Evolutionary conservation across 2,797 vertebrate genomes (phyloP), one percentile per base, ranked within the genome.

Genomic region (Tokudaia muenninki): DNA sequence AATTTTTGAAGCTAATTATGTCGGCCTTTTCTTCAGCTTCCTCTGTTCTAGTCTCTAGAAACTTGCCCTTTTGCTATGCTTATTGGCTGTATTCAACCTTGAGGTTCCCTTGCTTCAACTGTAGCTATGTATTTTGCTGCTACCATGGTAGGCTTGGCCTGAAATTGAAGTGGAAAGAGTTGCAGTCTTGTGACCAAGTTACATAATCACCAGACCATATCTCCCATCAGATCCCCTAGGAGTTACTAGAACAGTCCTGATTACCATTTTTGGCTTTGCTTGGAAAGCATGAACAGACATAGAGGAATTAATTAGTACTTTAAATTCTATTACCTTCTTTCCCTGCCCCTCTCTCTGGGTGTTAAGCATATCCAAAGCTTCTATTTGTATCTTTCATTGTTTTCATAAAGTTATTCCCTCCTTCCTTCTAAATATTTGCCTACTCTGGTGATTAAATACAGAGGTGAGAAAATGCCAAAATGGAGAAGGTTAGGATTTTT

Each of bases 361-460:
- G 4, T n/a, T 57, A 31, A 55, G 50, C 3, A 4, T 92, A 22
- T 87, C 24, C 50, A 89, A 74, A 87, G 13, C 13, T 4, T 78
- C 29, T 65, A 14, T 84, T 50, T 34, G 11, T 34, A 70, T 31
- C 9, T 29, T 21, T 79, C 7, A 26, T 65, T 61, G 21, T 94
- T 79, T 75, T 37, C 55, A 77, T 22, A 65, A 37, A 47, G 80
- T 59, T 74, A 41, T 34, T n/a, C 57, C 1, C 87, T 80, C 41
- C 29, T 67, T 82, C 8, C 26, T 89, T 93, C 22, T 75, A 57
- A 57, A 63, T 82, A 82, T 29, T 92, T 41, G 61, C 70, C 70
- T 16, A 74, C 4, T 55, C 47, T 80, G 47, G 29, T 77, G 67
- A 72, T 77, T 72, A 92, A 94, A 87, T 94, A 90, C 12, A 84